These are phyloP conservation scores for Serripes groenlandicus DNA, from an alignment of 2,888 invertebrate species.

Conservation along the genomic window DNA sequence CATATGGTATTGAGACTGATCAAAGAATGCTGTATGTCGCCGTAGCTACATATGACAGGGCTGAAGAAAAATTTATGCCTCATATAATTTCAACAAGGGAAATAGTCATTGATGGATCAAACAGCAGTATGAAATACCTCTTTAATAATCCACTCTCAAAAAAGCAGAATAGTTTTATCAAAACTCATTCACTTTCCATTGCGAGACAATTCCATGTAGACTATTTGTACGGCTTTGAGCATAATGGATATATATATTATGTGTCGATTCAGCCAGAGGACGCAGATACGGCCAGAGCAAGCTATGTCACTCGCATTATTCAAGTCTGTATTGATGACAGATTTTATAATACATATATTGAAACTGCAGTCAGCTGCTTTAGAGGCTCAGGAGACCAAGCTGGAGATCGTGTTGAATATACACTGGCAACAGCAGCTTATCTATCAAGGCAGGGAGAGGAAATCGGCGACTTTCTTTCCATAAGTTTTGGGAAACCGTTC, in stretches of 20 bases:
- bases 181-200: constrained; percentile 14
- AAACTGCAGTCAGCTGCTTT: constrained; percentile 80
- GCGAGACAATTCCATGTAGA: constrained; percentile 40
- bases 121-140: constrained; percentile 44
- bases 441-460: constrained; percentile 22
- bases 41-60: constrained; percentile 54
- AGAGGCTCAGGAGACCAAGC: constrained; percentile 9
- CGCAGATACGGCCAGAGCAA: constrained; percentile 19
- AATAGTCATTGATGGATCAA: constrained; percentile 29
- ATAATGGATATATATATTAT: constrained; percentile 60
- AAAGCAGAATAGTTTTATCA: constrained; percentile 40
- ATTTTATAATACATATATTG: constrained; percentile 83
- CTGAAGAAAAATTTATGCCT: constrained; percentile 52
- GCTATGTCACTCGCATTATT: constrained; percentile 80
- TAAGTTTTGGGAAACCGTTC: constrained; percentile 56
- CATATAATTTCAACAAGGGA: constrained; percentile 55
- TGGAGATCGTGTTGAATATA: constrained; percentile 44
- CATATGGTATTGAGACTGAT: constrained; percentile 21
- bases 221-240: constrained; percentile 65
- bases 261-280: constrained; percentile 61
- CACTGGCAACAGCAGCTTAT: constrained; percentile 66
- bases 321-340: constrained; percentile 83
- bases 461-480: constrained; percentile 30
- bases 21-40: constrained; percentile 58
- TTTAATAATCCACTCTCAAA: constrained; percentile 13